Percentiles rank a stretch among this genome's conserved stretches.
phyloP scores from a whole-genome alignment of 1,140 invertebrate genomes.

The Andricus grossulariae region DNA sequence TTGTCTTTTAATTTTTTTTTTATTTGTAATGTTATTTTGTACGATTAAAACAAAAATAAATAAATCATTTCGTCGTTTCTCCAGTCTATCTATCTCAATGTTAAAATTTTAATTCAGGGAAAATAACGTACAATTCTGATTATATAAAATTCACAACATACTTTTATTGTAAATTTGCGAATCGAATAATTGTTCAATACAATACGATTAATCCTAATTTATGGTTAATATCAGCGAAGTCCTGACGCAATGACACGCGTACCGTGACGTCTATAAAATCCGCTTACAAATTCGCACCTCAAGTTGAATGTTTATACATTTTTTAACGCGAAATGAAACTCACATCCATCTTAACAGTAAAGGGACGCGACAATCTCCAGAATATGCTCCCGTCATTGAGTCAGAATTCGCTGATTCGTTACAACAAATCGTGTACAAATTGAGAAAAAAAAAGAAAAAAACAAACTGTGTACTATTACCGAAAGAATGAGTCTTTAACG shows the following conservation, averaged over 20 bases:
- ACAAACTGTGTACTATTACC: conserved; percentile 19
- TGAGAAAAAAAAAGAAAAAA: conserved; percentile 41
- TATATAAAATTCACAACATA: conserved; percentile 58
- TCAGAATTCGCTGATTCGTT: conserved; percentile 32
- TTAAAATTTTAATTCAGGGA: neutral
- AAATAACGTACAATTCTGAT: conserved; percentile 20
- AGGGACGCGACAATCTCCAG: conserved; percentile 17
- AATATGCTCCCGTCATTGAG: neutral
- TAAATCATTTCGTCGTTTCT: too few species aligned
- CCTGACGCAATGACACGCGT: conserved; percentile 6
- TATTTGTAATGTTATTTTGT: too few species aligned
- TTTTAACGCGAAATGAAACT: too few species aligned
- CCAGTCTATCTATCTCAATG: too few species aligned
- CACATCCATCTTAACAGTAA: too few species aligned
- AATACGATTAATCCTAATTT: conserved; percentile 59
- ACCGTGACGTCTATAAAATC: too few species aligned
- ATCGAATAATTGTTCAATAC: conserved; percentile 56
- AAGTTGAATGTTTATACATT: too few species aligned
- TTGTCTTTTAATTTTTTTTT: too few species aligned
- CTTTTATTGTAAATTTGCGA: conserved; percentile 59
- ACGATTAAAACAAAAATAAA: too few species aligned
- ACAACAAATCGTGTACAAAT: conserved; percentile 49
- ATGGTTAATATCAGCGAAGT: conserved; percentile 44
- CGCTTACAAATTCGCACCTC: too few species aligned
- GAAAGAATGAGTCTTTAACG: conserved; percentile 34